Evolutionary conservation across 2,797 vertebrate genomes (phyloP), one percentile per base, ranked within the genome.

Genomic region (Sardinella longiceps): DNA sequence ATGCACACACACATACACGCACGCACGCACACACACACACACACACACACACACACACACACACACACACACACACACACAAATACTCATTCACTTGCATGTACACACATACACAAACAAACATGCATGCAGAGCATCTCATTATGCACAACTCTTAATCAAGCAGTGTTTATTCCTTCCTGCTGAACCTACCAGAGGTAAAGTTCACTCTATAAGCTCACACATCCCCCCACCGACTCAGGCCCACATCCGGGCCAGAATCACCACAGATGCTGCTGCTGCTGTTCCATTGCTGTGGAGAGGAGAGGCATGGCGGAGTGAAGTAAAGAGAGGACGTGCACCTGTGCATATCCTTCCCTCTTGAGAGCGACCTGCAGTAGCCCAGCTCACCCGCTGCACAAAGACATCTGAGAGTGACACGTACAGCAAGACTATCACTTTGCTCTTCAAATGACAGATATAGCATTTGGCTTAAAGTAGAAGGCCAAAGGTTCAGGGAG

Each of bases 371-470:
- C 33, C 70, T 77, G 70, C 33, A 1, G 66, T 37, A 3, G 33
- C 20, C 15, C 30, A 39, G 30, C 15, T 77, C 37, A 14, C 33
- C 15, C 18, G 70, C 70, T 15, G 91, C 91, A 93, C 91, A 92
- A 92, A 92, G 93, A 91, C 89, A 94, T 93, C 85, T 80, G 93
- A 94, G 93, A 94, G 88, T 88, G 63, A 89, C 90, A 88, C 81
- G 92, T n/a, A n/a, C n/a, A n/a, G 93, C 93, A 93, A 93, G 87
- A 91, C 88, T 91, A 94, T 94, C 91, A 81, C 91, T 91, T 84
- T 83, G 89, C 92, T 90, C 93, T 93, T 94, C 93, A 94, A 94
- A 92, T 91, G 92, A 93, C 93, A 94, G 93, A 94, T 94, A 95
- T 94, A 94, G 93, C 94, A 91, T 37, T 87, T 88, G 88, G 90